Base-by-base conservation (phyloP, 2,888 invertebrate species). In the Galeruca laticollis region DNA sequence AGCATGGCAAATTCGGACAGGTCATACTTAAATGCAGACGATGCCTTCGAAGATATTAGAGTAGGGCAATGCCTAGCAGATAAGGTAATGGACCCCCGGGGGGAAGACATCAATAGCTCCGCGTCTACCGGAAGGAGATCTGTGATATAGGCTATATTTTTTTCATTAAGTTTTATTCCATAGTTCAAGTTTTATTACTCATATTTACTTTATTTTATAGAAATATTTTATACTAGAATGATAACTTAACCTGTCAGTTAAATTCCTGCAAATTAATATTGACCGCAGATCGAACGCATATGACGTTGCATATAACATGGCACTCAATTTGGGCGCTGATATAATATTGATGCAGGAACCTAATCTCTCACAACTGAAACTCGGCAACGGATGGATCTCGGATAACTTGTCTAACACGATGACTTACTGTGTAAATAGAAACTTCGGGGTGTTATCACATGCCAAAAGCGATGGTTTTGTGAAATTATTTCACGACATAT, bases 291-390 rank as follows among this genome's bases (percentile, higher is more conserved):
- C 2, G n/a, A 59, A 59, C n/a, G 64, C 69, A 49, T 54, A 65
- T 8, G 60, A 69, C 18, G 35, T 65, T 15, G 51, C 61, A 15
- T 37, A 40, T 4, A 60, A 11, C 20, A 18, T 47, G 3, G 51
- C 64, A 20, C 35, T 18, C 52, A 9, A 69, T n/a, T 0, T n/a
- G 21, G 20, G 52, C 11, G 52, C 11, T 1, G 69, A 63, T 31
- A 69, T 64, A 10, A 26, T 63, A 8, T 40, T 64, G 13, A 26
- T 69, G 15, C 56, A 57, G n/a, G 69, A 69, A 64, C 69, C 69
- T 0, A 69, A 69, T 18, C 52, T 18, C 1, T 10, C 1, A 15
- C 43, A 47, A 5, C 20, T 59, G 6, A 15, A 13, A 21, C 43
- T 10, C 9, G 21, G 33, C 13, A n/a, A 20, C 11, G 18, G 15